These are phyloP conservation scores for Germaria angustata DNA, from an alignment of 2,888 invertebrate genomes.

Conservation along the genomic window DNA sequence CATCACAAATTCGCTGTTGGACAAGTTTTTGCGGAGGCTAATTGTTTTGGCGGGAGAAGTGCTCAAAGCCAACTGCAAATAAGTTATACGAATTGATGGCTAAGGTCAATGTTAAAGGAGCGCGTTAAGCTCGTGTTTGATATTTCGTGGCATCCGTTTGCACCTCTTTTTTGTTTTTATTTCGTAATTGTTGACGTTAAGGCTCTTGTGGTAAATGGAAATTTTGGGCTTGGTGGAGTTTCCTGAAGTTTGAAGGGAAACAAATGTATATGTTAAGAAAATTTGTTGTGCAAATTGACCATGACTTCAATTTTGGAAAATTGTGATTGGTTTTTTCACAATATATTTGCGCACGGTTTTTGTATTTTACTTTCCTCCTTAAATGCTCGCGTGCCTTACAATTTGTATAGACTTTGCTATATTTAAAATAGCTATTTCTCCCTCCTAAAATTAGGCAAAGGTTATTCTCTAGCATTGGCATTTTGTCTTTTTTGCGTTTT, in stretches of 20 bases:
- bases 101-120: slow-evolving; percentile 58
- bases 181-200: slow-evolving; percentile 28
- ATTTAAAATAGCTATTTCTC: background rate
- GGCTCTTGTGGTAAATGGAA: slow-evolving; percentile 10
- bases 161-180: slow-evolving; percentile 36
- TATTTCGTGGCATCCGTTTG: slow-evolving; percentile 60
- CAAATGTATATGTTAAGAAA: slow-evolving; percentile 6
- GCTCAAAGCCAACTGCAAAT: background rate
- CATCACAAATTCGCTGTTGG: background rate
- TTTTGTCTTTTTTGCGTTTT: slow-evolving; percentile 38
- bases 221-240: slow-evolving; percentile 15
- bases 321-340: slow-evolving; percentile 29
- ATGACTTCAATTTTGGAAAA: slow-evolving; percentile 64
- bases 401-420: background rate
- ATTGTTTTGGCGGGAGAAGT: slow-evolving; percentile 24
- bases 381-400: slow-evolving; percentile 30
- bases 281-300: slow-evolving; percentile 62
- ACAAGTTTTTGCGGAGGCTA: slow-evolving; percentile 3
- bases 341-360: slow-evolving; percentile 48
- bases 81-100: slow-evolving; percentile 46
- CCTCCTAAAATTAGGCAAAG: slow-evolving; percentile 60
- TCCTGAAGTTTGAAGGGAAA: slow-evolving; percentile 30
- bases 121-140: slow-evolving; percentile 32
- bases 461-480: slow-evolving; percentile 57
- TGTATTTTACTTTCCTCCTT: background rate